Percentiles rank a stretch among this genome's conserved stretches.
Conservation (phyloP, 2,797 vertebrate genomes). For the Tokudaia tokunoshimensis region DNA sequence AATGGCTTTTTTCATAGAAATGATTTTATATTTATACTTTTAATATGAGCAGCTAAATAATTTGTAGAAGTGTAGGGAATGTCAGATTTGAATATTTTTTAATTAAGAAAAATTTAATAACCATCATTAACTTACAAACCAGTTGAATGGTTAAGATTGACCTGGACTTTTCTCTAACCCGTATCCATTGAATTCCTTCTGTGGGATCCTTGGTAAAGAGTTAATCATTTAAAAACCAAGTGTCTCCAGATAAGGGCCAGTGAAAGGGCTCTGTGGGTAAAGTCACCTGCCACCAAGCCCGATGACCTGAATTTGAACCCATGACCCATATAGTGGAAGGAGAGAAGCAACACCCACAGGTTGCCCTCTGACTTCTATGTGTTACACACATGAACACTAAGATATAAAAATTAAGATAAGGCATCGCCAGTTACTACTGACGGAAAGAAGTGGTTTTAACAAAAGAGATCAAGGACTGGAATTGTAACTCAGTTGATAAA, state of each 20-base stretch:
- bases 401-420: neutral
- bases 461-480: neutral
- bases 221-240: constrained; percentile 47
- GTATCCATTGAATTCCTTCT: constrained; percentile 19
- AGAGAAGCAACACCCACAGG: neutral
- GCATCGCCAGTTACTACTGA: neutral
- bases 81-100: neutral
- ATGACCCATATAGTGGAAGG: neutral
- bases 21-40: constrained; percentile 8
- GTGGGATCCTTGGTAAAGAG: neutral
- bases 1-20: constrained; percentile 18
- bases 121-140: neutral
- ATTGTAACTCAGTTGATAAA: neutral
- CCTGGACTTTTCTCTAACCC: constrained; percentile 13
- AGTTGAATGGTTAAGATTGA: neutral
- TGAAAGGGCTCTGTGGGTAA: neutral
- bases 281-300: neutral
- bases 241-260: neutral
- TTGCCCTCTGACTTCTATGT: neutral
- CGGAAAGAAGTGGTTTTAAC: neutral
- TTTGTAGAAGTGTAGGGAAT: constrained; percentile 7
- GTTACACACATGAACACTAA: neutral
- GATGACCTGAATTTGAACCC: neutral
- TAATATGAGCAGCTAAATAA: constrained; percentile 25
- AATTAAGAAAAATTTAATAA: constrained; percentile 15